Conservation (phyloP, 2,797 vertebrate genomes). For the Gallirallus australis region DNA sequence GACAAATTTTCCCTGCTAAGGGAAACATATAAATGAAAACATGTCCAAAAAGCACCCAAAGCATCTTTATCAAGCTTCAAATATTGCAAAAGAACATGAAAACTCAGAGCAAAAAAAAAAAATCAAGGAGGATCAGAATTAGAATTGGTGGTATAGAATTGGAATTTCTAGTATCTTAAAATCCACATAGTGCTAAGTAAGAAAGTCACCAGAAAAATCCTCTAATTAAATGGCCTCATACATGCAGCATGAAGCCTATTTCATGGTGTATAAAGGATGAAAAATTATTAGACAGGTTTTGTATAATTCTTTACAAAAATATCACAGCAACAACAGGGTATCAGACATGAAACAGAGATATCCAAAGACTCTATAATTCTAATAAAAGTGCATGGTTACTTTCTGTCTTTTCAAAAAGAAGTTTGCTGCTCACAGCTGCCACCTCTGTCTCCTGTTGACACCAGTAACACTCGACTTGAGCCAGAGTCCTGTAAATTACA, state of each 20-base stretch:
- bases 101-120: background rate
- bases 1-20: background rate
- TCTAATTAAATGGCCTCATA: background rate
- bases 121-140: background rate
- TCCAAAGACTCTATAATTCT: background rate
- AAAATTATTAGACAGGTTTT: background rate
- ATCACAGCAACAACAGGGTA: background rate
- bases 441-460: background rate
- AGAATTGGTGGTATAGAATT: background rate
- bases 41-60: background rate
- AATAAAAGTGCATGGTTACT: background rate
- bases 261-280: background rate
- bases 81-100: background rate
- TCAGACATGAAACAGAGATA: background rate
- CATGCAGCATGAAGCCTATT: background rate
- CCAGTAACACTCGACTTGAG: rapidly evolving
- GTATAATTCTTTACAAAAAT: background rate
- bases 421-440: background rate
- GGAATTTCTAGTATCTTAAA: background rate
- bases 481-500: background rate
- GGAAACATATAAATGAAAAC: background rate
- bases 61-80: background rate
- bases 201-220: background rate
- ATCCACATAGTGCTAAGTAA: background rate
- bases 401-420: background rate